Evolutionary conservation across 1,140 invertebrate genomes (phyloP).

Genomic region (Diachasmimorpha longicaudata): DNA sequence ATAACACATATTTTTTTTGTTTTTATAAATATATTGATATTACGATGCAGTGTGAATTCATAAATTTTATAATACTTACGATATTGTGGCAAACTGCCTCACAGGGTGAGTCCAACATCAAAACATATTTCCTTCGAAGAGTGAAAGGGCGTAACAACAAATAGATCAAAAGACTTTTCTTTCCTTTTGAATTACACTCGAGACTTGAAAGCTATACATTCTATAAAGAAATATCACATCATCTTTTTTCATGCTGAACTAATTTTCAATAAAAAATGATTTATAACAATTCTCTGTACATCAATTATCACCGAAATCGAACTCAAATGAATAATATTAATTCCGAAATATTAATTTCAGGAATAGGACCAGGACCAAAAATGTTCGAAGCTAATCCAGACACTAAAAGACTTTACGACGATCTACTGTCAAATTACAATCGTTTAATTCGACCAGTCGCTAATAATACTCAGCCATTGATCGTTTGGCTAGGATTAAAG

Average conservation of each 20-base stretch:
- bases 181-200: too few species aligned
- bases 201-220: too few species aligned
- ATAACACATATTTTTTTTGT: not conserved
- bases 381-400: constrained; percentile 84
- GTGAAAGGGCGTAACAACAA: not conserved
- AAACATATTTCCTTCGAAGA: not conserved
- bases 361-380: constrained; percentile 43
- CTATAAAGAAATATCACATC: too few species aligned
- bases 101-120: not conserved
- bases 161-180: not conserved
- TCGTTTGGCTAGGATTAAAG: constrained; percentile 89
- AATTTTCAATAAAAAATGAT: not conserved
- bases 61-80: not conserved
- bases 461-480: constrained; percentile 92
- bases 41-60: not conserved
- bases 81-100: not conserved
- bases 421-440: constrained; percentile 95
- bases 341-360: too few species aligned
- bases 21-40: not conserved
- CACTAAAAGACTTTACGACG: constrained; percentile 90
- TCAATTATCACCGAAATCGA: too few species aligned
- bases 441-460: constrained; percentile 92
- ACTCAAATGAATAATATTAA: too few species aligned
- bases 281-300: not conserved
- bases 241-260: not conserved